These are phyloP conservation scores for Anthoscopus minutus DNA, from an alignment of 2,113 vertebrate genomes.

Conservation along the genomic window DNA sequence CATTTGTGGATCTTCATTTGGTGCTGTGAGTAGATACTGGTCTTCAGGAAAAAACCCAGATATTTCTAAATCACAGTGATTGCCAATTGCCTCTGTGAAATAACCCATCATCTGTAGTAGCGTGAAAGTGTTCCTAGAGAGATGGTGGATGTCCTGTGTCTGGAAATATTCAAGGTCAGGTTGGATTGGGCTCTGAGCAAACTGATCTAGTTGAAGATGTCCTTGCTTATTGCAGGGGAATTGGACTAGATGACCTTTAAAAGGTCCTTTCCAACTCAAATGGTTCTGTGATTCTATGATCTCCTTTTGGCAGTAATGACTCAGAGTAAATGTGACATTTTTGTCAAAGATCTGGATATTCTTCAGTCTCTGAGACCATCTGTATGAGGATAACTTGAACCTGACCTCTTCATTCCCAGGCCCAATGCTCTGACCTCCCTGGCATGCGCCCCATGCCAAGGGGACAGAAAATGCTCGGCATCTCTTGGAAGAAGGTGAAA, in stretches of 20 bases:
- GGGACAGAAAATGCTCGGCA: background rate
- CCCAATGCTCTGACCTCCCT: fast-evolving
- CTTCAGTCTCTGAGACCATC: background rate
- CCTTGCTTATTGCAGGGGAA: background rate
- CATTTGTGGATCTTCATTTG: background rate
- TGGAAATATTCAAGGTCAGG: background rate
- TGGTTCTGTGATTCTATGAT: background rate
- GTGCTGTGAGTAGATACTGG: background rate
- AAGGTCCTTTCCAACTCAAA: background rate
- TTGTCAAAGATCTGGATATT: background rate
- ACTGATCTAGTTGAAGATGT: background rate
- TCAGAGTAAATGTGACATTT: background rate
- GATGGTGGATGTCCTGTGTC: background rate
- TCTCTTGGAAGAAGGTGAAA: background rate
- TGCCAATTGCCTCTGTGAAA: background rate
- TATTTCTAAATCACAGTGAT: background rate
- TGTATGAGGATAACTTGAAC: background rate
- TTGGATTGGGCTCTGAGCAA: background rate
- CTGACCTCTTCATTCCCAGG: background rate
- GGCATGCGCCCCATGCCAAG: fast-evolving
- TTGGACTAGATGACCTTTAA: background rate
- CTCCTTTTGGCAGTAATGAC: background rate
- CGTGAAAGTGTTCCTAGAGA: background rate
- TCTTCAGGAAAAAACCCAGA: background rate
- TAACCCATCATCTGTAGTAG: background rate